phyloP scores from a whole-genome alignment of 2,888 invertebrate species.

The Drosophila rubida region DNA sequence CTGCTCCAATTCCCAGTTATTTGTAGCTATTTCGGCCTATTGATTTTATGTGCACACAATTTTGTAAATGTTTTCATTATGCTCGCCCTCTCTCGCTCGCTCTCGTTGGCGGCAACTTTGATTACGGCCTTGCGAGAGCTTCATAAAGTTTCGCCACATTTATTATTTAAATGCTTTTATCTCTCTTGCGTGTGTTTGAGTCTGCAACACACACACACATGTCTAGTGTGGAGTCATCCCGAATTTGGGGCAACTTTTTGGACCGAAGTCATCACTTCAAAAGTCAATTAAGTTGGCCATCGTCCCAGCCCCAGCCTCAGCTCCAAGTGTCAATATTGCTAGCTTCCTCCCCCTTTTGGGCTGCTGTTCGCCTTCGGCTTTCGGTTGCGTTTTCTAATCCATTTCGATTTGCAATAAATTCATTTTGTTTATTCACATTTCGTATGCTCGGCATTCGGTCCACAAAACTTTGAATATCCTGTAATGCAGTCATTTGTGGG shows the following conservation, averaged over 20 bases:
- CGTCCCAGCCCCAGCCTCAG: not conserved
- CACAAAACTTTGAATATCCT: conserved; percentile 20
- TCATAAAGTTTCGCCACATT: conserved; percentile 67
- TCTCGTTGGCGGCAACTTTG: conserved; percentile 34
- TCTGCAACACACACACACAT: not conserved
- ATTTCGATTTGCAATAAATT: conserved; percentile 81
- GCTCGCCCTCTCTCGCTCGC: not conserved
- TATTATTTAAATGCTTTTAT: conserved; percentile 74
- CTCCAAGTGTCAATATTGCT: conserved; percentile 35
- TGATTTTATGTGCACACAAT: conserved; percentile 73
- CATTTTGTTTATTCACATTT: conserved; percentile 67
- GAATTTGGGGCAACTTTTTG: conserved; percentile 48
- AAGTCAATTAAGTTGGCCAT: conserved; percentile 73
- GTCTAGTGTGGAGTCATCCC: not conserved
- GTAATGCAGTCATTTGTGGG: not conserved
- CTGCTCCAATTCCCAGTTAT: conserved; percentile 67
- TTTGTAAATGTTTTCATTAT: conserved; percentile 77
- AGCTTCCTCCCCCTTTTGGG: not conserved
- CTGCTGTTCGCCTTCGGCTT: not conserved
- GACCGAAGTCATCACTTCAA: conserved; percentile 63
- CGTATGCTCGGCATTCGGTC: conserved; percentile 40
- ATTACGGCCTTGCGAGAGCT: conserved; percentile 48
- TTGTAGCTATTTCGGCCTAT: conserved; percentile 67
- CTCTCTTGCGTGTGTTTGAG: conserved; percentile 1
- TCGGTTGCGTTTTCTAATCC: conserved; percentile 52